phyloP scores from a whole-genome alignment of 2,113 vertebrate genomes.

The Dasyprocta punctata region DNA sequence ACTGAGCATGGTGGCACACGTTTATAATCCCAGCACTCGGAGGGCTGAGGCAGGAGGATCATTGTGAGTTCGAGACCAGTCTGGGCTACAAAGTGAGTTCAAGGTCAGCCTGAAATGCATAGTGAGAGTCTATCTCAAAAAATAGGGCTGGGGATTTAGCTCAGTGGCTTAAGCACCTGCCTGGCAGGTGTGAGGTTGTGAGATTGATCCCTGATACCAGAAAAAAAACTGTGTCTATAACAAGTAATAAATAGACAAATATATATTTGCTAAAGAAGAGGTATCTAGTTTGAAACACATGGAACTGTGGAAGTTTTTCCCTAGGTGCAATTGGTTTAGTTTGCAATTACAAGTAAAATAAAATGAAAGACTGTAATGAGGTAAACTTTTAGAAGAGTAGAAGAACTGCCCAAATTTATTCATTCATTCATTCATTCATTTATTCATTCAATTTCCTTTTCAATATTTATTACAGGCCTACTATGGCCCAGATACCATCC shows the following conservation, averaged over 20 bases:
- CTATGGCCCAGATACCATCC: background rate
- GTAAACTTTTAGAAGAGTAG: background rate
- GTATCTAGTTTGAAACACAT: background rate
- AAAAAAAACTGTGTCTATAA: background rate
- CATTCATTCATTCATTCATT: background rate
- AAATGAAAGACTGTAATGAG: background rate
- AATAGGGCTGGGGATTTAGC: no score
- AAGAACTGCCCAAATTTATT: background rate
- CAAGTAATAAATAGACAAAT: background rate
- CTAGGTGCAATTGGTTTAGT: background rate
- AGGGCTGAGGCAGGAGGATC: no score
- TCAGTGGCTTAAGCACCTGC: no score
- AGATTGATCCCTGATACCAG: no score
- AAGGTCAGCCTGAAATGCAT: no score
- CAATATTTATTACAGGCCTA: background rate
- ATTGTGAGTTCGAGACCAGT: no score
- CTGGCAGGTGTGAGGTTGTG: no score
- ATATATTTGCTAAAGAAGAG: background rate
- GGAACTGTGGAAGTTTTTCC: background rate
- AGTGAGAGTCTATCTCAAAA: no score
- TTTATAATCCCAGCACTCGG: no score
- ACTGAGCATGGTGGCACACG: no score
- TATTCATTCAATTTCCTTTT: background rate
- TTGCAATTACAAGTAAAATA: slow-evolving; percentile 37
- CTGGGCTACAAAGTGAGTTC: no score